Evolutionary conservation across 2,797 vertebrate species (phyloP).

Genomic region (Clarias pachynema): DNA sequence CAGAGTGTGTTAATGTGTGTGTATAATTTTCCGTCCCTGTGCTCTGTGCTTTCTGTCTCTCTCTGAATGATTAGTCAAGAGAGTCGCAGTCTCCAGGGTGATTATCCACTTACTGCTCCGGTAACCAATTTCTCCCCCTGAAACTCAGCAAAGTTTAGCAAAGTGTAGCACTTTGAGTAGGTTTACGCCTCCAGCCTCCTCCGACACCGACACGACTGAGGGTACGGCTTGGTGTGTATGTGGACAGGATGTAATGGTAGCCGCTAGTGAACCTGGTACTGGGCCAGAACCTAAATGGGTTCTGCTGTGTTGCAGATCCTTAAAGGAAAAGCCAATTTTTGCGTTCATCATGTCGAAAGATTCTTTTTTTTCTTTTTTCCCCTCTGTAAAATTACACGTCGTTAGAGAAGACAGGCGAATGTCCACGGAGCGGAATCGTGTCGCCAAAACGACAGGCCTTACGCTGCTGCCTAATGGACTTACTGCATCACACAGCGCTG

Average conservation of each 20-base stretch:
- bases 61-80: constrained; percentile 32
- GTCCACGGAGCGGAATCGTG: constrained; percentile 65
- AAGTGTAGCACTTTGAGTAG: constrained; percentile 27
- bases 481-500: not conserved
- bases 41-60: constrained; percentile 38
- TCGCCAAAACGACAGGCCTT: constrained; percentile 54
- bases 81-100: constrained; percentile 34
- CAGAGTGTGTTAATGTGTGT: constrained; percentile 55
- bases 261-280: constrained; percentile 47
- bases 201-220: constrained; percentile 33
- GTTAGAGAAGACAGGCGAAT: constrained; percentile 68
- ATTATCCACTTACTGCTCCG: constrained; percentile 51
- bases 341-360: constrained; percentile 51
- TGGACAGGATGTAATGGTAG: constrained; percentile 29
- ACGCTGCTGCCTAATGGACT: constrained; percentile 53
- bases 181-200: constrained; percentile 20
- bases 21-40: constrained; percentile 38
- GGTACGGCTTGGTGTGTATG: constrained; percentile 38
- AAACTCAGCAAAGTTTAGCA: constrained; percentile 39
- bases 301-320: constrained; percentile 67
- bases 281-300: constrained; percentile 68
- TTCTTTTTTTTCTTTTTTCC: constrained; percentile 65
- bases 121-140: constrained; percentile 42
- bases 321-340: constrained; percentile 70
- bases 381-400: constrained; percentile 60